phyloP scores from a whole-genome alignment of 2,113 vertebrate species.

The Chaetorhynchus papuensis region DNA sequence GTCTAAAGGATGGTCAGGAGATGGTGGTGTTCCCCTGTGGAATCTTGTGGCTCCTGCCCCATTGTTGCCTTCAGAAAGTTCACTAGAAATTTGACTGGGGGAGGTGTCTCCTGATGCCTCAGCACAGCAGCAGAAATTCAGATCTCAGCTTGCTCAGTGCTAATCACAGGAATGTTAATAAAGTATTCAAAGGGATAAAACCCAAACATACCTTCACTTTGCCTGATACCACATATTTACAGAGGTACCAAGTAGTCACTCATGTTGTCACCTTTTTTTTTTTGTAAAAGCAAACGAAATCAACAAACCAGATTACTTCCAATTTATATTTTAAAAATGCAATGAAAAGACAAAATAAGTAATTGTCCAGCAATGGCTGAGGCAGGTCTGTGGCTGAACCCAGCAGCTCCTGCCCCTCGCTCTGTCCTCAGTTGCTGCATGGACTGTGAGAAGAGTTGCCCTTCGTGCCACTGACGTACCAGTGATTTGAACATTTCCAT shows the following conservation, averaged over 20 bases:
- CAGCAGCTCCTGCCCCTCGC: not conserved
- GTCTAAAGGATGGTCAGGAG: not conserved
- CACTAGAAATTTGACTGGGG: not conserved
- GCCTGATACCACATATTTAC: not conserved
- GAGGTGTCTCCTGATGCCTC: not conserved
- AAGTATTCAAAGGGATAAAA: not conserved
- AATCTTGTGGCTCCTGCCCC: not conserved
- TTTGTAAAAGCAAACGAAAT: not conserved
- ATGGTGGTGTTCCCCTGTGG: not conserved
- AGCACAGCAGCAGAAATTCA: not conserved
- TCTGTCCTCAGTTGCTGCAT: not conserved
- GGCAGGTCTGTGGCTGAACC: not conserved
- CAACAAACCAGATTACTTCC: not conserved
- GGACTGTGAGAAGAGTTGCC: not conserved
- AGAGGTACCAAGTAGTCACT: not conserved
- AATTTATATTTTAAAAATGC: not conserved
- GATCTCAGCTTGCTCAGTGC: not conserved
- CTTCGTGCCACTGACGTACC: rapidly evolving
- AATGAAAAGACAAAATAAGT: not conserved
- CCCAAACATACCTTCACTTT: not conserved
- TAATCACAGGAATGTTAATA: not conserved
- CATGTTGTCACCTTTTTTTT: not conserved
- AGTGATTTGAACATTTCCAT: not conserved
- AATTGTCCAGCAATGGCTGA: not conserved
- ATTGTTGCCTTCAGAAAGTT: not conserved